Conservation (phyloP, 2,888 invertebrate genomes). For the Lasioglossum malachurum region DNA sequence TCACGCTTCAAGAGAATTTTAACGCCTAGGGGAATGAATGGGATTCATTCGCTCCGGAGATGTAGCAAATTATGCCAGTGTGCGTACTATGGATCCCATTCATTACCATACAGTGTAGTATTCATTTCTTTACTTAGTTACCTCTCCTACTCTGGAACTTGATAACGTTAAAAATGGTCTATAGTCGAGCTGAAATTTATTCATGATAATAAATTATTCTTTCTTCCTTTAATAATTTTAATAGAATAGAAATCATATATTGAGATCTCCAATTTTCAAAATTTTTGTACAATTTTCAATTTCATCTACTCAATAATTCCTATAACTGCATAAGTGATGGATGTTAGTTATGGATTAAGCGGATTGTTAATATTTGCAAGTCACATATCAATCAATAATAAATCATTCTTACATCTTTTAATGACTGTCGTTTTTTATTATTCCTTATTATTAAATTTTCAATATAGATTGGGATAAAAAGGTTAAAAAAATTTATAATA, state of each 20-base stretch:
- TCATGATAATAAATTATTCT: background rate
- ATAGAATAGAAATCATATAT: too few species aligned
- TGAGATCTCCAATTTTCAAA: too few species aligned
- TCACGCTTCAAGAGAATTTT: background rate
- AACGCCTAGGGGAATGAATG: background rate
- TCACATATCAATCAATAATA: background rate
- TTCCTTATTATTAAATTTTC: rapidly evolving
- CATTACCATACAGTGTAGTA: background rate
- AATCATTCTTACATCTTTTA: too few species aligned
- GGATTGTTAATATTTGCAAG: background rate
- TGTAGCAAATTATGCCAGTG: background rate
- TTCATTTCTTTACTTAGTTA: constrained; percentile 1
- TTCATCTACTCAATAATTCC: too few species aligned
- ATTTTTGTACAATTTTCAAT: too few species aligned
- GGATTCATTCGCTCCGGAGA: background rate
- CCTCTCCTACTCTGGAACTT: background rate
- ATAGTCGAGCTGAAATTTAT: background rate
- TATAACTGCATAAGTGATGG: too few species aligned
- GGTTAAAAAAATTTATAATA: too few species aligned
- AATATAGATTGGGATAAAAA: background rate
- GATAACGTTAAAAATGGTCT: background rate
- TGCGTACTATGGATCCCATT: background rate
- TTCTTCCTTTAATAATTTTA: too few species aligned
- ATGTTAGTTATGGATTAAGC: background rate
- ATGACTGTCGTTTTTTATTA: too few species aligned